These are phyloP conservation scores for Drosophila suboccidentalis DNA, from an alignment of 2,888 invertebrate genomes.

Conservation along the genomic window DNA sequence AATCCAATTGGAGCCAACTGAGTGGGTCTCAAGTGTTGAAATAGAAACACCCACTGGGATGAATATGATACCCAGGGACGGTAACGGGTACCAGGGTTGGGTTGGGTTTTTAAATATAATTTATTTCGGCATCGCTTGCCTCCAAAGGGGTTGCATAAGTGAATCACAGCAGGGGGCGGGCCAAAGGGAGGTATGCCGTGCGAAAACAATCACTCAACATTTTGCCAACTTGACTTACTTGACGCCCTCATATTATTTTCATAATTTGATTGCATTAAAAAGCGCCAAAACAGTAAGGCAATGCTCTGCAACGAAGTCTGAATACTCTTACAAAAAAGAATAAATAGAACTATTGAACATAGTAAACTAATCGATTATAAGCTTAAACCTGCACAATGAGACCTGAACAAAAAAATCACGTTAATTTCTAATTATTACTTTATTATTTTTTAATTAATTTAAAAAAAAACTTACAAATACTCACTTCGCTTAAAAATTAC, in stretches of 20 bases:
- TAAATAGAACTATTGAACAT: background rate
- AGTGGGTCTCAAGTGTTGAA: conserved; percentile 67
- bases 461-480: too few species aligned
- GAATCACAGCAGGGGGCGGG: conserved; percentile 63
- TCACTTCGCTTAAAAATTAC: too few species aligned
- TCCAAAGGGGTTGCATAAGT: conserved; percentile 73
- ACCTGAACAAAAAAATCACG: too few species aligned
- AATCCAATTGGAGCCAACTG: conserved; percentile 70
- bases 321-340: conserved; percentile 29
- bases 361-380: background rate
- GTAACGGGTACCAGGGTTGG: conserved; percentile 21
- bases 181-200: conserved; percentile 38
- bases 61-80: conserved; percentile 41
- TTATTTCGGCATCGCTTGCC: conserved; percentile 59
- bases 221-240: conserved; percentile 76
- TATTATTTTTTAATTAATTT: too few species aligned
- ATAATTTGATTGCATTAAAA: conserved; percentile 81
- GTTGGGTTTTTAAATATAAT: conserved; percentile 73
- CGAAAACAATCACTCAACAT: conserved; percentile 79
- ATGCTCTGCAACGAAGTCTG: background rate
- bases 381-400: too few species aligned
- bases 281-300: conserved; percentile 35
- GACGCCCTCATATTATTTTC: conserved; percentile 69
- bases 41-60: conserved; percentile 75
- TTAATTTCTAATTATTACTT: too few species aligned